Conservation (phyloP, 2,113 vertebrate species). For the Cephalopholis sonnerati region DNA sequence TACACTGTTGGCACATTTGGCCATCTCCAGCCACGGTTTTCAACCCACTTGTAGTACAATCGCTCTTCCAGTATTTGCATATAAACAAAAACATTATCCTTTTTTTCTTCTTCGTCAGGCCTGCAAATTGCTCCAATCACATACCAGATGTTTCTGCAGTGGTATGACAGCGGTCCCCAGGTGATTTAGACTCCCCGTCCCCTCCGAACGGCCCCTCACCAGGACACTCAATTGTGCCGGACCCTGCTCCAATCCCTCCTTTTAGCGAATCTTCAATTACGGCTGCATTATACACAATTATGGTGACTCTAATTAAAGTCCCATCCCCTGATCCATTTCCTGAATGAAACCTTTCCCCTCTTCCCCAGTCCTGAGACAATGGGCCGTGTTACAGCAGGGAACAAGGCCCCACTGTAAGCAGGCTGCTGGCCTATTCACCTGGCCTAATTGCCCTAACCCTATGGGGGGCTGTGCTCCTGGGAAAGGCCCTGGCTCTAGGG, state of each 20-base stretch:
- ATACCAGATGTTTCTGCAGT: conserved; percentile 37
- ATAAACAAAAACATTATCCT: conserved; percentile 25
- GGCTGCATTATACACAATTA: conserved; percentile 81
- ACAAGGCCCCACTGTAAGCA: conserved; percentile 85
- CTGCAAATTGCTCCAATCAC: conserved; percentile 41
- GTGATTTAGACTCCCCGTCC: conserved; percentile 40
- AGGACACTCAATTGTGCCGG: conserved; percentile 61
- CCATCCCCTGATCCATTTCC: conserved; percentile 78
- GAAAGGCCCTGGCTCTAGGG: conserved; percentile 71
- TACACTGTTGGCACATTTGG: conserved; percentile 41
- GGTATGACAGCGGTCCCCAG: conserved; percentile 53
- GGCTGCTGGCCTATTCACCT: conserved; percentile 83
- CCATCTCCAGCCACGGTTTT: conserved; percentile 36
- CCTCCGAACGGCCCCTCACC: conserved; percentile 24
- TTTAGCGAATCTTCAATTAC: conserved; percentile 77
- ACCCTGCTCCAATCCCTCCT: conserved; percentile 53
- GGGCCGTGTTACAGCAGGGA: conserved; percentile 70
- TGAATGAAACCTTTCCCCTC: conserved; percentile 74
- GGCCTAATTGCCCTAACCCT: conserved; percentile 84
- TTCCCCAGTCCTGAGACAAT: conserved; percentile 73
- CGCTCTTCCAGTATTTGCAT: conserved; percentile 11
- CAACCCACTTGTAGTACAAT: neutral
- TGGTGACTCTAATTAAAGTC: conserved; percentile 79
- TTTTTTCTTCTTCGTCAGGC: neutral
- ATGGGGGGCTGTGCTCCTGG: conserved; percentile 69